These are phyloP conservation scores for Octodonta nipae DNA, from an alignment of 2,888 invertebrate species.

Conservation along the genomic window DNA sequence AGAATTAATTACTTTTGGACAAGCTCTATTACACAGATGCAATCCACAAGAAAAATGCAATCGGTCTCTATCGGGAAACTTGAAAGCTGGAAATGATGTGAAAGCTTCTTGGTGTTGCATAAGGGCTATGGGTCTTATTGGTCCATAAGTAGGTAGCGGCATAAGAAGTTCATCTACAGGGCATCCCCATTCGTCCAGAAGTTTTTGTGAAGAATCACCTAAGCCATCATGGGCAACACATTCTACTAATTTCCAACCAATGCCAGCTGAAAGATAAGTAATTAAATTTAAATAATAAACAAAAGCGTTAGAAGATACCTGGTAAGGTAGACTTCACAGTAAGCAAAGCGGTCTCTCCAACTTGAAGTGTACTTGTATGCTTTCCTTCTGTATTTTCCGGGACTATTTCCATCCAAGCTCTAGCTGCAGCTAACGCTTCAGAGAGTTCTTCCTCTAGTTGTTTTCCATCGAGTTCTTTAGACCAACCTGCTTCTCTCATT, in stretches of 20 bases:
- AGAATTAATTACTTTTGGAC: slow-evolving; percentile 41
- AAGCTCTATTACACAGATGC: slow-evolving; percentile 59
- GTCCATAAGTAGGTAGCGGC: slow-evolving; percentile 38
- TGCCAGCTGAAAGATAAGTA: slow-evolving; percentile 46
- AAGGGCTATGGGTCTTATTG: slow-evolving; percentile 26
- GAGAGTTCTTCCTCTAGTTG: slow-evolving; percentile 26
- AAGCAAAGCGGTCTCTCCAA: slow-evolving; percentile 58
- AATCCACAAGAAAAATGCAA: slow-evolving; percentile 65
- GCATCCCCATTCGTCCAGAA: slow-evolving; percentile 61
- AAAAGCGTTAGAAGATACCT: too few species aligned
- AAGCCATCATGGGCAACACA: slow-evolving; percentile 68
- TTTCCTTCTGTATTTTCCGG: slow-evolving; percentile 21
- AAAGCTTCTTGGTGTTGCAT: slow-evolving; percentile 35
- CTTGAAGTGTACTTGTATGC: slow-evolving; percentile 49
- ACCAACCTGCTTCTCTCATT: slow-evolving; percentile 43
- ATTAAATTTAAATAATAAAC: too few species aligned
- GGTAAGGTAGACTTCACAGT: slow-evolving; percentile 51
- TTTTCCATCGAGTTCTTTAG: slow-evolving; percentile 34
- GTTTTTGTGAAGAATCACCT: slow-evolving; percentile 59
- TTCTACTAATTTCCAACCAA: slow-evolving; percentile 61
- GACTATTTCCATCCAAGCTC: slow-evolving; percentile 59
- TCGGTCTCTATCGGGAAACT: slow-evolving; percentile 67
- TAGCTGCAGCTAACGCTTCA: slow-evolving; percentile 33
- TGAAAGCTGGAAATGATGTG: slow-evolving; percentile 65
- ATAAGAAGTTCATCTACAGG: slow-evolving; percentile 56